Conservation (phyloP, 2,113 vertebrate genomes). For the Cynocephalus volans region DNA sequence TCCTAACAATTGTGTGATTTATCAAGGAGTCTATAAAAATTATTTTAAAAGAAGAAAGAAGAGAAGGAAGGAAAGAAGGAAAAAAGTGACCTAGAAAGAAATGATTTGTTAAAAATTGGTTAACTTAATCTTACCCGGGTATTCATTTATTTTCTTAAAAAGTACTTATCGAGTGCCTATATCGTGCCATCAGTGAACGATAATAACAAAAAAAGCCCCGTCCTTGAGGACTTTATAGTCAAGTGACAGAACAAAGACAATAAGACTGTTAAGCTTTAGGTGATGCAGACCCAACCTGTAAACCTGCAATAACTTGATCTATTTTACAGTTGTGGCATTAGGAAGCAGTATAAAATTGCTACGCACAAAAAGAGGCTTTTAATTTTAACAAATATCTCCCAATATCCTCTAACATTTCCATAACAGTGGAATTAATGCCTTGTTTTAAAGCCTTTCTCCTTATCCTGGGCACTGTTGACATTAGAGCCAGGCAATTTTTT, state of each 20-base stretch:
- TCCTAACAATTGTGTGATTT: not conserved
- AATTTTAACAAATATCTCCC: conserved; percentile 4
- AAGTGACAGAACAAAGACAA: not conserved
- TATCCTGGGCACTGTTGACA: not conserved
- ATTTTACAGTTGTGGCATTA: conserved; percentile 17
- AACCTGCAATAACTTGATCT: not conserved
- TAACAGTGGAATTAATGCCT: not conserved
- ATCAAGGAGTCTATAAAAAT: not conserved
- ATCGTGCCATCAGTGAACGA: not conserved
- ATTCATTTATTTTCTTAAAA: not conserved
- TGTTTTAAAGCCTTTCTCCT: not conserved
- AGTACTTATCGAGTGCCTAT: not conserved
- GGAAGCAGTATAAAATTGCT: not conserved
- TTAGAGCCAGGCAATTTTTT: not conserved
- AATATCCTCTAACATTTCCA: not conserved
- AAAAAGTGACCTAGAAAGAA: not conserved
- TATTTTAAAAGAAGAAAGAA: not conserved
- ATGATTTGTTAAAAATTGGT: not conserved
- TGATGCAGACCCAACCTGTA: not conserved
- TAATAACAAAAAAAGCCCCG: not conserved
- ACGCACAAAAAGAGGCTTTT: not conserved
- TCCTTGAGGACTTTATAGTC: not conserved
- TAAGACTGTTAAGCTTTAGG: not conserved
- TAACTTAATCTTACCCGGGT: not conserved
- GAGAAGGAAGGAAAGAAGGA: not conserved